phyloP scores from a whole-genome alignment of 2,888 invertebrate species.

The Antheraea yamamai region DNA sequence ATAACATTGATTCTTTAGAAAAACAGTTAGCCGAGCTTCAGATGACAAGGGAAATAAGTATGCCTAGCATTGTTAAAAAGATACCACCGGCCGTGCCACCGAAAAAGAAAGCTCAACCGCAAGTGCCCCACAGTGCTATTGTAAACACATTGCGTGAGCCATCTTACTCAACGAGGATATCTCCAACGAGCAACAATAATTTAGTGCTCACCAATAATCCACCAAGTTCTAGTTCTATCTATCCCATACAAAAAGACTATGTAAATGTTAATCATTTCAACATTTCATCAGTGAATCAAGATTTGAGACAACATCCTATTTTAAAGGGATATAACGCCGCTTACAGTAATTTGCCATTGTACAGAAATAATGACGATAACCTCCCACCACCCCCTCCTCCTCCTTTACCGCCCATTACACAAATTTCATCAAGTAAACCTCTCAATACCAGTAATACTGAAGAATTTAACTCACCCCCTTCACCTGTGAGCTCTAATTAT shows the following conservation, averaged over 20 bases:
- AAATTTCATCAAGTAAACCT: constrained; percentile 35
- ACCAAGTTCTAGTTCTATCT: constrained; percentile 24
- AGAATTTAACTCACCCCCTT: constrained; percentile 90
- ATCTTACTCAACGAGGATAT: constrained; percentile 85
- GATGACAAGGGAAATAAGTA: constrained; percentile 74
- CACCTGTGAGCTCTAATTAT: constrained; percentile 95
- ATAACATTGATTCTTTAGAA: constrained; percentile 85
- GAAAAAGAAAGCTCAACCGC: constrained; percentile 85
- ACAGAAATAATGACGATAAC: constrained; percentile 72
- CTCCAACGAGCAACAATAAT: constrained; percentile 67
- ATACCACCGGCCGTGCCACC: constrained; percentile 91
- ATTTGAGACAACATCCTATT: constrained; percentile 44
- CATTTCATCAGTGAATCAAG: constrained; percentile 42
- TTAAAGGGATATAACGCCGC: constrained; percentile 63
- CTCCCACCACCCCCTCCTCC: constrained; percentile 83
- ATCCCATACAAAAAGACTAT: constrained; percentile 54
- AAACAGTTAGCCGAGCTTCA: constrained; percentile 87
- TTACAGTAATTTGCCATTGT: constrained; percentile 82
- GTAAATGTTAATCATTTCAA: constrained; percentile 61
- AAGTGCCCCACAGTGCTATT: constrained; percentile 90
- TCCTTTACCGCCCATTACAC: constrained; percentile 69
- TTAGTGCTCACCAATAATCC: constrained; percentile 53
- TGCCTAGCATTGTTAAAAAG: constrained; percentile 76
- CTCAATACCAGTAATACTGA: constrained; percentile 76
- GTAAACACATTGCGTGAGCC: constrained; percentile 87